Percentiles rank a stretch among this genome's conserved stretches.
These are phyloP conservation scores for Pangasius krempfi DNA, from an alignment of 2,797 vertebrate genomes.

Conservation along the genomic window DNA sequence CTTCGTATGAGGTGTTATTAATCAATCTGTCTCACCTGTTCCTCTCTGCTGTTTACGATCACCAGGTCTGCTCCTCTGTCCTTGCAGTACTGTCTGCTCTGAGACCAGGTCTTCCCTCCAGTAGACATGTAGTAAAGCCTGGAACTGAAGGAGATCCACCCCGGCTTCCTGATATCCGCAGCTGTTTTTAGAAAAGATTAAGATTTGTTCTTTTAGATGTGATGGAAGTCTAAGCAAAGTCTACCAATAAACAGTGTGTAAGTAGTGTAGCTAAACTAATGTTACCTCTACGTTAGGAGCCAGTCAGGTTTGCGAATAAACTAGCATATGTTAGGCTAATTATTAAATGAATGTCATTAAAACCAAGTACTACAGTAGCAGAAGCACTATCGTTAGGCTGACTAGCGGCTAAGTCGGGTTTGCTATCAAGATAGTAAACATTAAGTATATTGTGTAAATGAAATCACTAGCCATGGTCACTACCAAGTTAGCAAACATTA, in stretches of 20 bases:
- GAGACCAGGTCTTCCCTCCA: background rate
- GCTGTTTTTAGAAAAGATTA: background rate
- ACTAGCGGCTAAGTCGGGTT: too few relatives aligned
- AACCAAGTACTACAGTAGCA: background rate
- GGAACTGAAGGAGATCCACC: conserved; percentile 2
- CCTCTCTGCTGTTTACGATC: conserved; percentile 28
- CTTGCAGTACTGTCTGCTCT: background rate
- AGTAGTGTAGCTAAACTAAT: background rate
- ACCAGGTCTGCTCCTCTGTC: conserved; percentile 4
- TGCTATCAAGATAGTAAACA: too few relatives aligned
- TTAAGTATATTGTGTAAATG: too few relatives aligned
- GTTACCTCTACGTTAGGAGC: background rate
- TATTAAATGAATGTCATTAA: background rate
- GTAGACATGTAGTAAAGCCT: conserved; percentile 13
- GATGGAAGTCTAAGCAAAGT: background rate
- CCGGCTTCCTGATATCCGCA: background rate
- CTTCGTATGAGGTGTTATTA: background rate
- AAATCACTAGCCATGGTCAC: too few relatives aligned
- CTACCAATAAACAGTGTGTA: background rate
- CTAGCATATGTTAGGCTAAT: background rate
- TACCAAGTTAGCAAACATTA: too few relatives aligned
- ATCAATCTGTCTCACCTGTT: conserved; percentile 32
- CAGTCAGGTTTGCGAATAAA: background rate
- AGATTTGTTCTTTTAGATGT: background rate
- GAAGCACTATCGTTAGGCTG: background rate